Percentiles rank a stretch among this genome's conserved stretches.
Evolutionary conservation across 1,140 invertebrate genomes (phyloP).

Genomic region (Drosophila tristis): DNA sequence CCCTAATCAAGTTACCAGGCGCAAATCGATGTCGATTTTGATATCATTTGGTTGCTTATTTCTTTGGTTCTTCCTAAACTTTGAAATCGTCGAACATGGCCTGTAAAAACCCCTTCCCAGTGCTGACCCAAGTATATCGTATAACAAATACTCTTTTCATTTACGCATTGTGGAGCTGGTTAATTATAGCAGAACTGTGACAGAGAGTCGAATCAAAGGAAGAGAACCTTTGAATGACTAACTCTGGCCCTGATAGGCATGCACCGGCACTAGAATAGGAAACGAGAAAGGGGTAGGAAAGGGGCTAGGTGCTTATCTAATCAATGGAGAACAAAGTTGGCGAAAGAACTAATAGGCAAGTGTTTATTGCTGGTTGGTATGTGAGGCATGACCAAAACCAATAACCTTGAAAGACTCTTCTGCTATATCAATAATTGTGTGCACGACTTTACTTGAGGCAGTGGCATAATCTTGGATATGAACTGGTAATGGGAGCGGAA

Average conservation of each 20-base stretch:
- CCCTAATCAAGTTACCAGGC: slow-evolving; percentile 53
- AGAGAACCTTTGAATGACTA: slow-evolving; percentile 51
- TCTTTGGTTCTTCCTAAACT: slow-evolving; percentile 56
- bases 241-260: slow-evolving; percentile 23
- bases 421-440: neutral
- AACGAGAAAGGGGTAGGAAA: slow-evolving; percentile 12
- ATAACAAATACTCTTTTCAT: slow-evolving; percentile 20
- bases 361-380: slow-evolving; percentile 50
- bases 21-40: slow-evolving; percentile 10
- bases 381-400: slow-evolving; percentile 29
- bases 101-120: neutral
- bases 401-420: slow-evolving; percentile 27
- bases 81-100: slow-evolving; percentile 42
- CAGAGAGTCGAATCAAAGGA: too few relatives aligned
- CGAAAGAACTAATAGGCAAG: slow-evolving; percentile 53
- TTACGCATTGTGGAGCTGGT: neutral
- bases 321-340: slow-evolving; percentile 48
- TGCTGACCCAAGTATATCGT: neutral
- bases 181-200: neutral
- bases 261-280: slow-evolving; percentile 8
- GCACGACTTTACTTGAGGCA: too few relatives aligned
- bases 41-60: slow-evolving; percentile 43
- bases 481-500: neutral
- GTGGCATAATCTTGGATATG: neutral
- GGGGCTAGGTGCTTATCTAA: slow-evolving; percentile 55